Evolutionary conservation across 2,888 invertebrate species (phyloP), one percentile per base, ranked within the genome.

Genomic region (Parapristionchus giblindavisi): DNA sequence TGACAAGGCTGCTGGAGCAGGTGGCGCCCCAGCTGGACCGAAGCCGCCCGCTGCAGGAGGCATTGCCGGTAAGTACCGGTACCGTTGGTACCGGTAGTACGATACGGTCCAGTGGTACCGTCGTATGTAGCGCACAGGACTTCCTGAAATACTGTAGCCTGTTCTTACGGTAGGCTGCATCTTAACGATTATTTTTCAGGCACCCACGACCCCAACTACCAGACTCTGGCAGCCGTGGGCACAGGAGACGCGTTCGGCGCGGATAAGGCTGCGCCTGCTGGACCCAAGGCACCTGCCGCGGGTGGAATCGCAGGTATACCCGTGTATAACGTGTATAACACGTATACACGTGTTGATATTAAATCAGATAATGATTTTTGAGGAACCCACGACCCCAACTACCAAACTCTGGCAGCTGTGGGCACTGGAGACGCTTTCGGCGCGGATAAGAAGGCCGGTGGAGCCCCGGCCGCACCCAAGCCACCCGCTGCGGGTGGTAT

Each of bases 371-470:
- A 34, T 52, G 8, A 5, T 24, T 17, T 34, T 32, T 32, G n/a
- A 68, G 68, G 68, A 24, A 68, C 68, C 5, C 68, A 68, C 52
- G 68, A 68, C 32, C 68, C 68, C 34, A 68, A 68, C 52, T 68
- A 68, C 52, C 68, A 68, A 24, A 68, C 68, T 1, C 36, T 68
- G 0, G 68, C 68, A 21, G 68, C 68, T n/a, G 68, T 68, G 14
- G 68, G 68, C n/a, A n/a, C n/a, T 34, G 51, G 52, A 36, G 68
- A 52, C 17, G 68, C 36, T 1, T 68, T 68, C 21, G 68, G 68
- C 2, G 68, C 68, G 14, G 68, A 68, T 24, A 68, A 68, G 52
- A 52, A 51, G 34, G 63, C 63, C 3, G 61, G 61, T 8, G 61
- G 32, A 3, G 61, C n/a, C 11, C 21, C 38, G 17, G 43, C 63